Conservation (phyloP, 2,888 invertebrate genomes). For the Acheta domesticus region DNA sequence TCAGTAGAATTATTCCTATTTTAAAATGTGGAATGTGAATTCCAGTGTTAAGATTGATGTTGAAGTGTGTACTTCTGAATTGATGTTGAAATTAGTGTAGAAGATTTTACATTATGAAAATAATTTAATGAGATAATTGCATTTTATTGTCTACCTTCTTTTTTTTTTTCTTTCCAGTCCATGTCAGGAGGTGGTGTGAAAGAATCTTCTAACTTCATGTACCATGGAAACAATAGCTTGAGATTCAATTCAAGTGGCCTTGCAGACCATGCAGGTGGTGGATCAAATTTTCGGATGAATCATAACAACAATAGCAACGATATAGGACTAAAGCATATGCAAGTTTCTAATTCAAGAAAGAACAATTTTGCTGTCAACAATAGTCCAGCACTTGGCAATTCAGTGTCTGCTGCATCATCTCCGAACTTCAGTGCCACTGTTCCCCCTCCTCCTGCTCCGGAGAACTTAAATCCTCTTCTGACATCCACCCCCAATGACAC, state of each 20-base stretch:
- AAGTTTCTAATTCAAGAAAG: background rate
- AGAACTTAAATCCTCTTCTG: slow-evolving; percentile 11
- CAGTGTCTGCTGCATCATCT: background rate
- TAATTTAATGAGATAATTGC: no score
- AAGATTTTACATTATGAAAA: no score
- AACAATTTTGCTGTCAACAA: slow-evolving; percentile 18
- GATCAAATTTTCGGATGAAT: slow-evolving; percentile 20
- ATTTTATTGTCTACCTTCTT: no score
- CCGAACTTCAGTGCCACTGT: slow-evolving; percentile 23
- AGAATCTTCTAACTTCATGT: slow-evolving; percentile 29
- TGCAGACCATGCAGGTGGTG: slow-evolving; percentile 21
- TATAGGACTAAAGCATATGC: slow-evolving; percentile 11
- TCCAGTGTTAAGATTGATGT: no score
- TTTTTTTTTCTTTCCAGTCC: slow-evolving; percentile 22
- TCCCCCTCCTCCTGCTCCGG: slow-evolving; percentile 3
- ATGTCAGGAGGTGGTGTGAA: slow-evolving; percentile 22
- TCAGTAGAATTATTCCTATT: no score
- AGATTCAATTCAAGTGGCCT: slow-evolving; percentile 22
- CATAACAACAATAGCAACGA: slow-evolving; percentile 23
- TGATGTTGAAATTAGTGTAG: no score
- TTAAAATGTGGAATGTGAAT: no score
- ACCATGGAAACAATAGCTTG: slow-evolving; percentile 25
- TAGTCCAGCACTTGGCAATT: slow-evolving; percentile 3
- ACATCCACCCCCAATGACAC: background rate
- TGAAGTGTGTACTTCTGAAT: no score